Evolutionary conservation across 2,797 vertebrate genomes (phyloP), one percentile per base, ranked within the genome.

Genomic region (Neosalanx taihuensis): DNA sequence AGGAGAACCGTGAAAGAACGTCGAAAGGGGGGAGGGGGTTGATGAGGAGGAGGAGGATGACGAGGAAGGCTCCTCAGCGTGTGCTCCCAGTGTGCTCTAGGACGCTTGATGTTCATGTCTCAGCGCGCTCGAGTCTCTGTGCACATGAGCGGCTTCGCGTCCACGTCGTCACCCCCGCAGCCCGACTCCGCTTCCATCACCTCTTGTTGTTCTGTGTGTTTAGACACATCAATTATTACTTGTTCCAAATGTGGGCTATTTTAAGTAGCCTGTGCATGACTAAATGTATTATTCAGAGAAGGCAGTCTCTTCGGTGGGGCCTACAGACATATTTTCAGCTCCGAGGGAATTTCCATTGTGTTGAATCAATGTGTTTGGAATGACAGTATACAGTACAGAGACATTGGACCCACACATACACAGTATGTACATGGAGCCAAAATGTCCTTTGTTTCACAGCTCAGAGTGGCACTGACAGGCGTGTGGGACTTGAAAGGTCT

Each of bases 201-300:
- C 78, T 76, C 73, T 73, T 71, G 64, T 58, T 71, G 68, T 37
- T 77, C 76, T 83, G 74, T 67, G 65, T 71, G 58, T 83, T 79
- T 76, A 72, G 65, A 72, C 60, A 5, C 62, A 85, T 85, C 75
- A 89, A 83, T 89, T 69, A 83, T 84, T 78, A 46, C 74, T 79
- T 15, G 31, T 70, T 80, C 72, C 75, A 78, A 88, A 86, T 73
- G 80, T 63, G 30, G 78, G 67, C 83, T 85, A 86, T 88, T 88
- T 85, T 77, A 53, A 65, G 76, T 63, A 66, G 53, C 73, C 51
- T 56, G 15, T n/a, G 53, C 62, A 74, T 70, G 66, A 72, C 29
- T 15, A 62, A 7, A 2, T 87, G 37, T 61, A 76, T 87, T 76
- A 87, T 86, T 81, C 56, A 86, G 76, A 33, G 29, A 15, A 5